A percentile compares a stretch with the other conserved stretches of the same genome.
Conservation (phyloP, 2,888 invertebrate species). For the Ceratothoa steindachneri region DNA sequence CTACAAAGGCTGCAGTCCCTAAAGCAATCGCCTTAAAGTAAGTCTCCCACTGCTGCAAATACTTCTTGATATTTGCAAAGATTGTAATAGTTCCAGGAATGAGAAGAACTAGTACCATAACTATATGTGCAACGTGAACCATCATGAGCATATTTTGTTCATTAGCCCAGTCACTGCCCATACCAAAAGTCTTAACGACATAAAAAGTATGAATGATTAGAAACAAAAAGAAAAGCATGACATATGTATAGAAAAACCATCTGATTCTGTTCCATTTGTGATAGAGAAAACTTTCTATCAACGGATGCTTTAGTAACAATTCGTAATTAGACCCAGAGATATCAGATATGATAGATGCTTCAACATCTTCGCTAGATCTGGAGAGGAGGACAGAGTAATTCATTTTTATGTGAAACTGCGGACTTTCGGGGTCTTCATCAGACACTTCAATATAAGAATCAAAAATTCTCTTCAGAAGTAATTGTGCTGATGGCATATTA, state of each 20-base stretch:
- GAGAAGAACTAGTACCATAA: slow-evolving; percentile 54
- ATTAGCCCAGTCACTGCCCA: not conserved
- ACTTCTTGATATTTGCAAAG: slow-evolving; percentile 51
- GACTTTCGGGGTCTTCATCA: slow-evolving; percentile 55
- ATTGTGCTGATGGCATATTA: slow-evolving; percentile 58
- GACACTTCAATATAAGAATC: slow-evolving; percentile 58
- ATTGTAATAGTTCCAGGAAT: slow-evolving; percentile 37
- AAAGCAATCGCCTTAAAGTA: slow-evolving; percentile 57
- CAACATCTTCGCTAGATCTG: slow-evolving; percentile 58
- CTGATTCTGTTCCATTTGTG: slow-evolving; percentile 60
- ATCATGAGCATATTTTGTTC: not conserved
- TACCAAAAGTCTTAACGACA: slow-evolving; percentile 49
- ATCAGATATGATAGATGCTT: slow-evolving; percentile 59
- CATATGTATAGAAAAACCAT: slow-evolving; percentile 59
- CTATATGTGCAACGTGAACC: slow-evolving; percentile 55
- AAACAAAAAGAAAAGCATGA: slow-evolving; percentile 57
- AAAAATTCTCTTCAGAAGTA: slow-evolving; percentile 58
- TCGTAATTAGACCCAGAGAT: slow-evolving; percentile 56
- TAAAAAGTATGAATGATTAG: slow-evolving; percentile 58
- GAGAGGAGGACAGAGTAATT: slow-evolving; percentile 56
- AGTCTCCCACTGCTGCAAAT: slow-evolving; percentile 59
- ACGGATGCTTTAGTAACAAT: slow-evolving; percentile 59
- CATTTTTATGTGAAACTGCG: slow-evolving; percentile 56
- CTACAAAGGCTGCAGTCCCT: slow-evolving; percentile 56
- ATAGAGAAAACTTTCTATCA: slow-evolving; percentile 60